phyloP scores from a whole-genome alignment of 2,888 invertebrate genomes.

The Tethea ocularis region DNA sequence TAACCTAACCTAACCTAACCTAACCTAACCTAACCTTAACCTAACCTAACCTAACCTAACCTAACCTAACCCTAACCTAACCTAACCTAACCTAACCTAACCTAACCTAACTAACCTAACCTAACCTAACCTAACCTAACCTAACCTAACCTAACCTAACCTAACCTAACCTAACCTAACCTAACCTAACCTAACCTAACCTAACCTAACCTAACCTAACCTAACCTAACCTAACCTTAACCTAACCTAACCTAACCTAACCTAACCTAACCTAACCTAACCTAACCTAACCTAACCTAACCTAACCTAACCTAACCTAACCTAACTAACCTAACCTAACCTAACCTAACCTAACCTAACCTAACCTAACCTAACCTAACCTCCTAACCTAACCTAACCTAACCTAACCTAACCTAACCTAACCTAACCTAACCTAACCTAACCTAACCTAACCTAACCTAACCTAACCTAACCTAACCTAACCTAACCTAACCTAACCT shows the following conservation, averaged over 20 bases:
- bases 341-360: slow-evolving; percentile 24
- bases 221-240: slow-evolving; percentile 27
- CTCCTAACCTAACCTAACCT: slow-evolving; percentile 29
- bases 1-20: slow-evolving; percentile 20
- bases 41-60: slow-evolving; percentile 27
- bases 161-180: slow-evolving; percentile 26
- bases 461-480: slow-evolving; percentile 6
- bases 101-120: slow-evolving; percentile 35
- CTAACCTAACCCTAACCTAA: slow-evolving; percentile 27
- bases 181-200: slow-evolving; percentile 13
- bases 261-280: slow-evolving; percentile 18
- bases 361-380: slow-evolving; percentile 28
- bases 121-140: slow-evolving; percentile 28
- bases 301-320: slow-evolving; percentile 9
- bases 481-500: no score
- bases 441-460: slow-evolving; percentile 17
- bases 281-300: slow-evolving; percentile 5
- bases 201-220: slow-evolving; percentile 11
- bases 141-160: slow-evolving; percentile 25
- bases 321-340: slow-evolving; percentile 11
- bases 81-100: slow-evolving; percentile 34
- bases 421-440: slow-evolving; percentile 20
- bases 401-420: slow-evolving; percentile 25
- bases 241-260: slow-evolving; percentile 24
- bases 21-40: slow-evolving; percentile 23